A percentile compares a stretch with the other conserved stretches of the same genome.
Evolutionary conservation across 2,888 invertebrate species (phyloP).

Genomic region (Pachliopta kotzebuea): DNA sequence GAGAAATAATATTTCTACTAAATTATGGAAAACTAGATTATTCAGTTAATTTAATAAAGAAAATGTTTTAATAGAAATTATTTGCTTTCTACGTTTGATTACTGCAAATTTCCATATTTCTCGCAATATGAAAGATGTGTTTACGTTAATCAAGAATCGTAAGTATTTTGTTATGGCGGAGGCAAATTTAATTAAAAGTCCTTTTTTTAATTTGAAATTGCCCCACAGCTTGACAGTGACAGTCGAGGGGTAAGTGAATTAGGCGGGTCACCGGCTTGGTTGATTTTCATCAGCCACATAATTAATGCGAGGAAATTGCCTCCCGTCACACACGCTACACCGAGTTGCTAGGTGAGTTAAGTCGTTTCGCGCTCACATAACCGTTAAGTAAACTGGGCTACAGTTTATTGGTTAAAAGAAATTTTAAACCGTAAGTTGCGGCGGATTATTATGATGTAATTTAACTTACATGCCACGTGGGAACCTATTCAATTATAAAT

Average conservation of each 20-base stretch:
- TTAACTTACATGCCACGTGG: not conserved
- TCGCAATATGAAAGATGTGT: slow-evolving; percentile 3
- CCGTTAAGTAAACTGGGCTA: slow-evolving; percentile 33
- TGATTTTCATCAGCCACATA: slow-evolving; percentile 67
- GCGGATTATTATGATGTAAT: slow-evolving; percentile 9
- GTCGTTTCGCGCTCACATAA: slow-evolving; percentile 37
- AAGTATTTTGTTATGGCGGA: slow-evolving; percentile 17
- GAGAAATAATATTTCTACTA: not conserved
- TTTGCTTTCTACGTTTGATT: not conserved
- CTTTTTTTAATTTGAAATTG: slow-evolving; percentile 30
- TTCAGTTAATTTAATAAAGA: too few relatives aligned
- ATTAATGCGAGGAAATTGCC: slow-evolving; percentile 71
- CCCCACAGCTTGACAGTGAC: slow-evolving; percentile 20
- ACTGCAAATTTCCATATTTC: not conserved
- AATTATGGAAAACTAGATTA: not conserved
- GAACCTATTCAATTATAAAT: not conserved
- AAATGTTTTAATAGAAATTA: too few relatives aligned
- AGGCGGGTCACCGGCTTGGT: slow-evolving; percentile 51
- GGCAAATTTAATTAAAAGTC: slow-evolving; percentile 30
- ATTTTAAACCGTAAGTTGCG: slow-evolving; percentile 19
- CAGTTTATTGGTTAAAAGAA: slow-evolving; percentile 21
- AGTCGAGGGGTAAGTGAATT: slow-evolving; percentile 46
- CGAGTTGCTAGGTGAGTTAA: slow-evolving; percentile 33
- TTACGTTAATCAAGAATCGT: slow-evolving; percentile 18
- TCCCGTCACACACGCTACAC: slow-evolving; percentile 42